phyloP scores from a whole-genome alignment of 2,888 invertebrate genomes.

The Volucella inanis region DNA sequence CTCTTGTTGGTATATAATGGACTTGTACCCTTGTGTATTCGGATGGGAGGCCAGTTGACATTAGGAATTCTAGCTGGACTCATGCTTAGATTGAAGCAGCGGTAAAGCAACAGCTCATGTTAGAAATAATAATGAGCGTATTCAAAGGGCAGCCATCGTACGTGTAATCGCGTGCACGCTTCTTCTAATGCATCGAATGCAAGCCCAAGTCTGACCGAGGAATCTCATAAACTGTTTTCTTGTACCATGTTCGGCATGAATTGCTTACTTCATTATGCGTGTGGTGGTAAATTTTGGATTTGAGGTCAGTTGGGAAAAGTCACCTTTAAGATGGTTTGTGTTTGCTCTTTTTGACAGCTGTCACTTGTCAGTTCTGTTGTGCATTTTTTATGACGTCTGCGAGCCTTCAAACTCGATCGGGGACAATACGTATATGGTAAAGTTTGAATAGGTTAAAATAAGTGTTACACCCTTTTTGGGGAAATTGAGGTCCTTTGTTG shows the following conservation, averaged over 20 bases:
- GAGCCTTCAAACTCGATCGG: neutral
- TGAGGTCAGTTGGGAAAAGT: conserved; percentile 19
- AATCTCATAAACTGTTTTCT: conserved; percentile 15
- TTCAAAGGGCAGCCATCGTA: conserved; percentile 64
- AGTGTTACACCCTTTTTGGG: too few species aligned
- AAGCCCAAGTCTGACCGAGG: conserved; percentile 13
- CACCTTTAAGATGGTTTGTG: conserved; percentile 1
- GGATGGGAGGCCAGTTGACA: conserved; percentile 43
- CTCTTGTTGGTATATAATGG: conserved; percentile 34
- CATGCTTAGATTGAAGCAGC: conserved; percentile 48
- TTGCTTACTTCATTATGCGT: conserved; percentile 40
- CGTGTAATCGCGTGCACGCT: conserved; percentile 51
- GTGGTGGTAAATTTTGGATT: conserved; percentile 13
- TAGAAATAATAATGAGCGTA: conserved; percentile 67
- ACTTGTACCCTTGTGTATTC: conserved; percentile 34
- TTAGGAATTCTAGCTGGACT: conserved; percentile 63
- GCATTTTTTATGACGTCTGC: neutral
- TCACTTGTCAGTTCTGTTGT: conserved; percentile 9
- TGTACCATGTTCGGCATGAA: conserved; percentile 44
- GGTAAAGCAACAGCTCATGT: conserved; percentile 60
- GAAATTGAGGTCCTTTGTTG: too few species aligned
- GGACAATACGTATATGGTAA: too few species aligned
- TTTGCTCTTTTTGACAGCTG: conserved; percentile 39
- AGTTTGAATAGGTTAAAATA: too few species aligned
- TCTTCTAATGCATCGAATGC: conserved; percentile 45